Base-by-base conservation (phyloP, 35 echinoderm and acorn worm genomes). In the Heliocidaris tuberculata region DNA sequence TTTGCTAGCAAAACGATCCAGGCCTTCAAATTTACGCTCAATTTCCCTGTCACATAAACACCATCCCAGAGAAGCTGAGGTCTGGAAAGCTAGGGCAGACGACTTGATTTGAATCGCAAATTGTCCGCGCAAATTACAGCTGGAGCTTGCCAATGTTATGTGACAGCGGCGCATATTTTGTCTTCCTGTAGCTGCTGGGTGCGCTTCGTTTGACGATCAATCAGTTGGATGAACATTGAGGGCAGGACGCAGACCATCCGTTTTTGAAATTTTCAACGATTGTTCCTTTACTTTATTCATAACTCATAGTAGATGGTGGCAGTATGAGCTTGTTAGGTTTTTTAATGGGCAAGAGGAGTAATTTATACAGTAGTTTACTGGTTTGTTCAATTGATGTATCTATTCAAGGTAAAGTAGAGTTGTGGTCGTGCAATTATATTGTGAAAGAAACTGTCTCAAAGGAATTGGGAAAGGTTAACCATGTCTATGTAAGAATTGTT, bases 11-110 rank as follows among this genome's bases (percentile, higher is more conserved):
- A n/a, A 78, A 78, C 65, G 27, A 78, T 78, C 65, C 21, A 27
- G 65, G 65, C 27, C 65, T 78, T 78, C 65, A 78, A 78, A 78
- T 78, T 78, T 78, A 78, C 65, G 65, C 65, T 78, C 65, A 78
- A 78, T 78, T 78, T 78, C 65, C 65, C 61, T 7, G 65, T 78
- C 65, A 78, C 65, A 78, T 78, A 78, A 78, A 24, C 65, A 19
- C 65, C 27, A 78, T 21, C 65, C 21, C 15, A 78, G 65, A 19
- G 17, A 78, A n/a, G 65, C 65, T 27, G 65, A 78, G 65, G 19
- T 7, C 21, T 78, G 65, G 65, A 78, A 78, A 78, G 65, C 65
- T 78, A 78, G 65, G 65, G 65, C 65, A 78, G 65, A 19, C 21
- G 21, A 24, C 65, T 78, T 78, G 65, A 78, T 78, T 78, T 78